Conservation (phyloP, 1,140 invertebrate species). For the Acromyrmex echinatior region DNA sequence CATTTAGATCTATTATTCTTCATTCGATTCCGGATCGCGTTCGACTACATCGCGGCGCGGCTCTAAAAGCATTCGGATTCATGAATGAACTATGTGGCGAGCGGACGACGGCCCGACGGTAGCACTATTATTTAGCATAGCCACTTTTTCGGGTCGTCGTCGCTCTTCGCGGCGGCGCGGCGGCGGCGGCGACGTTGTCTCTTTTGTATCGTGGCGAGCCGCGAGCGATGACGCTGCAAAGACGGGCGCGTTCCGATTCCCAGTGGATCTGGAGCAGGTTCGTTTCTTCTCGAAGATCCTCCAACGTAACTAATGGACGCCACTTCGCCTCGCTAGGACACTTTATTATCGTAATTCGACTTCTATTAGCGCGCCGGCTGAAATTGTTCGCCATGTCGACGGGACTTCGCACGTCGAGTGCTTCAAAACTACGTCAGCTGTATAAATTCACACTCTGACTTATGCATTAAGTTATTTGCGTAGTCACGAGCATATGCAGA, state of each 20-base stretch:
- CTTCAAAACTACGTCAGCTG: not conserved
- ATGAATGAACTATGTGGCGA: constrained; percentile 82
- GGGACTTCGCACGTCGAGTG: constrained; percentile 21
- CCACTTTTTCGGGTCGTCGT: constrained; percentile 80
- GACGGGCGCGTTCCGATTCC: constrained; percentile 49
- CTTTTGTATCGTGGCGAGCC: constrained; percentile 82
- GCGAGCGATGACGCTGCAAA: constrained; percentile 86
- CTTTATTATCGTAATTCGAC: constrained; percentile 84
- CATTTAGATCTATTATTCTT: constrained; percentile 14
- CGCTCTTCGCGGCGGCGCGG: not conserved
- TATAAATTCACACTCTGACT: not conserved
- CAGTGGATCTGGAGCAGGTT: constrained; percentile 79
- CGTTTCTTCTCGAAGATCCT: constrained; percentile 69
- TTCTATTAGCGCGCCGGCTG: constrained; percentile 70
- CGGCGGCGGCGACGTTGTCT: constrained; percentile 82
- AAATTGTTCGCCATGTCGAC: constrained; percentile 53
- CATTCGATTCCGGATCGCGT: constrained; percentile 41
- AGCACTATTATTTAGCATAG: constrained; percentile 86
- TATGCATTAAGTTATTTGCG: constrained; percentile 27
- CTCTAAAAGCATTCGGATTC: constrained; percentile 76
- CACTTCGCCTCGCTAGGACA: constrained; percentile 76
- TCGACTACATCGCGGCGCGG: not conserved
- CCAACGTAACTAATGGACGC: constrained; percentile 82
- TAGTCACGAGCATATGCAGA: constrained; percentile 7
- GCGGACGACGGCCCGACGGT: constrained; percentile 68